Evolutionary conservation across 2,797 vertebrate genomes (phyloP).

Genomic region (Pipistrellus pygmaeus): DNA sequence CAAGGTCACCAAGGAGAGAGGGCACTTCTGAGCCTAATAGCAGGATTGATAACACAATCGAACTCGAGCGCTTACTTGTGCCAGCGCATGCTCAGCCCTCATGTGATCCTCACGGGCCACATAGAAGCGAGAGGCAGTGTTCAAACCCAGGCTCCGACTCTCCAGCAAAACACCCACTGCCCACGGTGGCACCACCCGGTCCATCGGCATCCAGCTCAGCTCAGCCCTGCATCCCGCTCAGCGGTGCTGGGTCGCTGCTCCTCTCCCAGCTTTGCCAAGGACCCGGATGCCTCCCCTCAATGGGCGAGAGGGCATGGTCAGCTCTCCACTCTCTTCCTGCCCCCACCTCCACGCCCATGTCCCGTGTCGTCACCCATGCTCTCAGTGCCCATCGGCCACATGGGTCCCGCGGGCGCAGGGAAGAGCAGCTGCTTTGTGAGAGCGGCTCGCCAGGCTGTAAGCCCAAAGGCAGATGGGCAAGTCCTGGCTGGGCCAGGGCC

Average conservation of each 20-base stretch:
- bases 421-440: no score
- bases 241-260: fast-evolving
- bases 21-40: background rate
- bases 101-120: fast-evolving
- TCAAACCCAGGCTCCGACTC: fast-evolving
- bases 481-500: no score
- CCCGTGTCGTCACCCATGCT: no score
- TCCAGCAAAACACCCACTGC: fast-evolving
- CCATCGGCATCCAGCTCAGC: background rate
- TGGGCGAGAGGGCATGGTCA: no score
- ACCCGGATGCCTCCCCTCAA: no score
- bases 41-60: fast-evolving
- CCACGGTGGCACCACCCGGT: fast-evolving
- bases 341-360: no score
- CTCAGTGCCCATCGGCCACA: no score
- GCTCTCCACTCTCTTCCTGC: no score
- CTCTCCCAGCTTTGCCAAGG: background rate
- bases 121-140: fast-evolving
- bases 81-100: fast-evolving
- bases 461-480: no score
- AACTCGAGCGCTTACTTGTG: fast-evolving
- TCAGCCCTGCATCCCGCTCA: no score
- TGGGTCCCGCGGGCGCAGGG: no score
- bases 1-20: background rate
- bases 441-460: no score